These are phyloP conservation scores for Eira barbara DNA, from an alignment of 2,113 vertebrate genomes.

Conservation along the genomic window DNA sequence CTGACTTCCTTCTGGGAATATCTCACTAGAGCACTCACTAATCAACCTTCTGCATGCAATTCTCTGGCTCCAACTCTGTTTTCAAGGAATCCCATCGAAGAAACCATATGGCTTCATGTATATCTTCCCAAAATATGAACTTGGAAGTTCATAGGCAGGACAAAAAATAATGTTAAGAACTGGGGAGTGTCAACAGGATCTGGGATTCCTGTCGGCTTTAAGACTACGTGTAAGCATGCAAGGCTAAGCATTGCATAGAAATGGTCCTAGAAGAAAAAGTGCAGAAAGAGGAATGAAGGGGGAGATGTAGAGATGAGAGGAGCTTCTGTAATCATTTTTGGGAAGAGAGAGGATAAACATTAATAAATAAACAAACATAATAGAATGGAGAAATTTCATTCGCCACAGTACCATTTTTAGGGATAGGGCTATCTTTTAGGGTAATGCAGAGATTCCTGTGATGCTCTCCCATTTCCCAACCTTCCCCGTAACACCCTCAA, in stretches of 20 bases:
- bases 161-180: neutral
- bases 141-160: neutral
- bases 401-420: neutral
- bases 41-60: neutral
- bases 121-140: neutral
- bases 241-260: neutral
- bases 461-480: neutral
- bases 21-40: fast-evolving
- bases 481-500: neutral
- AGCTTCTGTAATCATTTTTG: neutral
- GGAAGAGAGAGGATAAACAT: neutral
- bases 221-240: neutral
- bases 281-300: neutral
- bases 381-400: neutral
- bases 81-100: neutral
- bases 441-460: neutral
- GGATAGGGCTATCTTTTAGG: neutral
- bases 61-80: neutral
- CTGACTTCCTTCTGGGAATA: neutral
- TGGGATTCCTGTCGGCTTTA: neutral
- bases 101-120: neutral
- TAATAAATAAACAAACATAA: neutral
- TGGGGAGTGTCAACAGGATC: neutral
- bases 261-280: neutral
- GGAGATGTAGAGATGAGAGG: neutral